Evolutionary conservation across 1,140 invertebrate species (phyloP), one percentile per base, ranked within the genome.

Genomic region (Drosophila kurseongensis): DNA sequence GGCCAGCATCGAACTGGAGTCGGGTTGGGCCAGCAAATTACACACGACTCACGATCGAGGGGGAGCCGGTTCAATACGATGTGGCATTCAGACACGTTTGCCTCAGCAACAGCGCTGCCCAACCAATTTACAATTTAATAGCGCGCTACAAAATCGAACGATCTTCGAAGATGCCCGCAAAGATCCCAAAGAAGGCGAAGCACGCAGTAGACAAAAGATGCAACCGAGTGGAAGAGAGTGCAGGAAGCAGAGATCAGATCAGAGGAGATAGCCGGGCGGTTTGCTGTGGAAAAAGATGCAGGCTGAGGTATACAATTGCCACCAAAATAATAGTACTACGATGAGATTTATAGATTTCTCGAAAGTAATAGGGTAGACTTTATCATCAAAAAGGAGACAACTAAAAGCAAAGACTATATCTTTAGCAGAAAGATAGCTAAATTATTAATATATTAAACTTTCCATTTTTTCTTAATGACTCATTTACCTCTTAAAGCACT

Each of bases 41-140:
- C 84, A 75, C 80, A 77, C 83, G 84, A 89, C 62, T 89, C 79
- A 69, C 84, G 80, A 80, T 75, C 47, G 75, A 51, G 12, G 14
- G 14, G 35, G 36, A 75, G 51, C 59, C 42, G 60, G 9, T 40
- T 54, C 36, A 55, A 18, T 66, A 41, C 65, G 57, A 85, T 84
- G 68, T 71, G 77, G 85, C 84, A 89, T 89, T 89, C 85, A 89
- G 85, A 90, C 84, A 89, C 84, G 84, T 89, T 90, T 89, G 76
- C 51, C 23, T 74, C 80, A 47, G 60, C 76, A 27, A 76, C 84
- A 89, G 84, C 84, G 85, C 80, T 80, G 80, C 80, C 45, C 74
- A 65, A 80, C 65, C 85, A 89, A 89, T 89, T 89, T 89, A 90
- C 80, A 84, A 89, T 89, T 90, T 89, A 89, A 89, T 89, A 90